Evolutionary conservation across 2,797 vertebrate species (phyloP).

Genomic region (Heliangelus exortis): DNA sequence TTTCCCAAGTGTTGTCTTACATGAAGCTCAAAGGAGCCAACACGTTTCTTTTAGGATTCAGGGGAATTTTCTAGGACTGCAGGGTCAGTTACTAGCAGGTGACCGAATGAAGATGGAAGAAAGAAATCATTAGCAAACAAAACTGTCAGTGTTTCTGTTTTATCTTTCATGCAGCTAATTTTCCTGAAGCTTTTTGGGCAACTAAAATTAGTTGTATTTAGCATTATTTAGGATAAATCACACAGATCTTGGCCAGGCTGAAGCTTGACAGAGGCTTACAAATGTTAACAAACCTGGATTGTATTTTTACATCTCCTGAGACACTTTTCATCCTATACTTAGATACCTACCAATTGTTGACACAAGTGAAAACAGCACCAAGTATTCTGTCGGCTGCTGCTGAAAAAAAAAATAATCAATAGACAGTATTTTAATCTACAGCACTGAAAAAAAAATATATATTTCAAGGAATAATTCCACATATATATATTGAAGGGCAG

Average conservation of each 20-base stretch:
- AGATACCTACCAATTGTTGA: slow-evolving; percentile 48
- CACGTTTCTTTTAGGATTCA: not conserved
- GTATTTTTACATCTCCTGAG: slow-evolving; percentile 44
- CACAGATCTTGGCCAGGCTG: not conserved
- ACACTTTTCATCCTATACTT: slow-evolving; percentile 33
- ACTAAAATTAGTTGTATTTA: slow-evolving; percentile 22
- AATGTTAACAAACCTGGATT: slow-evolving; percentile 35
- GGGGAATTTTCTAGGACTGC: not conserved
- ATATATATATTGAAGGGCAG: slow-evolving; percentile 15
- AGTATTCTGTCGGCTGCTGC: slow-evolving; percentile 16
- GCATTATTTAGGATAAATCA: slow-evolving; percentile 11
- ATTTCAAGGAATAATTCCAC: slow-evolving; percentile 53
- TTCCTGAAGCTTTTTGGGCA: not conserved
- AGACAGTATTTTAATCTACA: slow-evolving; percentile 38
- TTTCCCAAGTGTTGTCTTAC: not conserved
- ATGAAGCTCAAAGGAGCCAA: not conserved
- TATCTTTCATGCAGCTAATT: not conserved
- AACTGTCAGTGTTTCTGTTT: not conserved
- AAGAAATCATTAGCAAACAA: not conserved
- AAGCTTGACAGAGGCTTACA: slow-evolving; percentile 17
- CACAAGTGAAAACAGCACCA: slow-evolving; percentile 41
- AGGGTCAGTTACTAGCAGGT: not conserved
- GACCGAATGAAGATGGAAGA: not conserved
- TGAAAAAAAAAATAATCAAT: slow-evolving; percentile 56
- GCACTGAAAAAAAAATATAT: slow-evolving; percentile 35